phyloP scores from a whole-genome alignment of 2,113 vertebrate genomes.

The Ploceus nigricollis region DNA sequence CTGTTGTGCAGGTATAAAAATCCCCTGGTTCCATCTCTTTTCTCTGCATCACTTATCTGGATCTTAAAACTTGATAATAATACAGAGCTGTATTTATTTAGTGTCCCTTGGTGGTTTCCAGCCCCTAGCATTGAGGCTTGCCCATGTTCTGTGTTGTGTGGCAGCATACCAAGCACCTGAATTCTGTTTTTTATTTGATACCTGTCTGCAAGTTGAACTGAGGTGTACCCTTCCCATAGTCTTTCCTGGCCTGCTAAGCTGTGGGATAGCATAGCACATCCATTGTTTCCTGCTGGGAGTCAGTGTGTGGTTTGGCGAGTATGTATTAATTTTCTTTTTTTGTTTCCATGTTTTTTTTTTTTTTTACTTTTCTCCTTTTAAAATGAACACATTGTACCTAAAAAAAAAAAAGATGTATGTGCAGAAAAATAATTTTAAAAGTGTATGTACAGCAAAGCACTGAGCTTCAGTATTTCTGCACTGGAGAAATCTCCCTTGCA shows the following conservation, averaged over 20 bases:
- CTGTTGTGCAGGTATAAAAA: background rate
- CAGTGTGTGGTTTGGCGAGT: background rate
- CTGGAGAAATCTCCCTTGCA: background rate
- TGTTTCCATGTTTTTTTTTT: too few relatives aligned
- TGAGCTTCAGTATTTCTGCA: background rate
- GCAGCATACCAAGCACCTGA: background rate
- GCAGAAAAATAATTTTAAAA: background rate
- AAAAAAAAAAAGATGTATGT: accelerated
- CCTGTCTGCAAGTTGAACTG: background rate
- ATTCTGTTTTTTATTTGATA: background rate
- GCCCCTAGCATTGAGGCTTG: too few relatives aligned
- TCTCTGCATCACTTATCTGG: background rate
- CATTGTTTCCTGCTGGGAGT: background rate
- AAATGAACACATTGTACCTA: background rate
- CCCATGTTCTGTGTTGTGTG: background rate
- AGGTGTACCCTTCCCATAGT: background rate
- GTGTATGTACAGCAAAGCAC: background rate
- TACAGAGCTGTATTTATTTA: background rate
- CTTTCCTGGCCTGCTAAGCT: background rate
- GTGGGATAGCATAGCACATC: background rate
- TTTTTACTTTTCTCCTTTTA: background rate
- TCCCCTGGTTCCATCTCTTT: background rate
- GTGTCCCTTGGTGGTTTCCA: background rate
- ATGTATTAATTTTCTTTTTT: background rate
- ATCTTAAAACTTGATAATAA: background rate